phyloP scores from a whole-genome alignment of 1,140 invertebrate genomes.

The Pseudomyrmex dendroicus region DNA sequence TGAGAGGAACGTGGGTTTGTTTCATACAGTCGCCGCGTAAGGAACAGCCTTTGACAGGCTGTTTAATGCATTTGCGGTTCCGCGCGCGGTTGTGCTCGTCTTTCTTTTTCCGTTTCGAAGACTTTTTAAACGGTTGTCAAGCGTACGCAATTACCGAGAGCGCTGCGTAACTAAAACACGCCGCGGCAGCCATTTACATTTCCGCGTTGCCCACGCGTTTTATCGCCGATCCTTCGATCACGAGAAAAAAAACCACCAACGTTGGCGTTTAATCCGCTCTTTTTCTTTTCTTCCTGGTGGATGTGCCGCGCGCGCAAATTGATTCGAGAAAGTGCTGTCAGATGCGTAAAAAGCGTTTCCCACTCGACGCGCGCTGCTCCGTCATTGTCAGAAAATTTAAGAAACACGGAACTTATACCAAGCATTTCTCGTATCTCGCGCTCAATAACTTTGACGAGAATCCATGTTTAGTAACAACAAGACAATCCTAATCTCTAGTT shows the following conservation, averaged over 20 bases:
- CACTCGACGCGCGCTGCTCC: constrained; percentile 27
- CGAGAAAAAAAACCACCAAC: constrained; percentile 29
- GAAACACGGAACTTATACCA: constrained; percentile 1
- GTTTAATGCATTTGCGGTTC: constrained; percentile 52
- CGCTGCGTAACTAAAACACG: constrained; percentile 33
- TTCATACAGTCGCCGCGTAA: constrained; percentile 16
- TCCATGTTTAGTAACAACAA: constrained; percentile 44
- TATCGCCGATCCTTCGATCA: constrained; percentile 37
- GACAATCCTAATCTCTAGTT: constrained; percentile 32
- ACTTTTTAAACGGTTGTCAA: constrained; percentile 55
- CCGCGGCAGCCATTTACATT: constrained; percentile 47
- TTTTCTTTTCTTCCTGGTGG: not conserved
- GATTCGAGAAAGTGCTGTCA: constrained; percentile 47
- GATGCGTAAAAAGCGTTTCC: constrained; percentile 41
- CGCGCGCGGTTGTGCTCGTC: constrained; percentile 14
- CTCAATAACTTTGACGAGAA: constrained; percentile 48
- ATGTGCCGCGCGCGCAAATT: constrained; percentile 46
- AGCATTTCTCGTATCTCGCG: constrained; percentile 32
- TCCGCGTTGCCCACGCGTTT: constrained; percentile 49
- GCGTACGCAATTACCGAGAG: constrained; percentile 49
- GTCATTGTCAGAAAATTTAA: constrained; percentile 18
- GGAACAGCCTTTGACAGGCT: constrained; percentile 46
- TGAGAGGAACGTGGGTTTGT: constrained; percentile 1
- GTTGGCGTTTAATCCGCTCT: constrained; percentile 39
- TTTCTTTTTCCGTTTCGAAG: constrained; percentile 42